Evolutionary conservation across 2,113 vertebrate species (phyloP), one percentile per base, ranked within the genome.

Genomic region (Phylloscopus trochilus): DNA sequence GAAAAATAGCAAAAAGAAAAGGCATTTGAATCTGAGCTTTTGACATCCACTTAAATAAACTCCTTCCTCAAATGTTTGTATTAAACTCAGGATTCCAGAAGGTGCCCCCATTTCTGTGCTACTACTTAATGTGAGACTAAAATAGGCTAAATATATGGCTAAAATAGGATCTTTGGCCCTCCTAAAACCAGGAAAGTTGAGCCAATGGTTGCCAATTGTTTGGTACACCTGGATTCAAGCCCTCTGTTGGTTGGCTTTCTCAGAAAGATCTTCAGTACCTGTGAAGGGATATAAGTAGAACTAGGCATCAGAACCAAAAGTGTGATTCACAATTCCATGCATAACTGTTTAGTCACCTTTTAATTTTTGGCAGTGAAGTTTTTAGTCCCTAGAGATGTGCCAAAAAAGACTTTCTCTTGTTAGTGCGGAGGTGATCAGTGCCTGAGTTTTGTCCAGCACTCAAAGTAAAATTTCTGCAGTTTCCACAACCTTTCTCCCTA

Each of bases 61-160:
- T 22, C 2, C 13, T 80, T 83, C 18, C 16, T 91, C 83, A 69
- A 70, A 41, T 3, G 3, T 4, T 3, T 35, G 15, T 35, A 80
- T 95, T 77, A 96, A 90, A 89, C 67, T 80, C 58, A 91, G 43
- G 17, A 35, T 96, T 93, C 81, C 67, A 92, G 62, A 92, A 95
- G 37, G 14, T 43, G 5, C 5, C 37, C 19, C 14, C 3, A 33
- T 91, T 58, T 83, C 76, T 7, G 19, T 2, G 0, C 6, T 66
- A 19, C 15, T 83, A 9, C 15, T 66, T 74, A 30, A 77, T 14
- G 7, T 20, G 46, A 9, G 28, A 51, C 55, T 83, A 22, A 35
- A 80, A 53, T 56, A 33, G 26, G 16, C 13, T 46, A n/a, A n/a
- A n/a, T n/a, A n/a, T 53, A 22, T 18, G 47, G 21, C 11, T 55